A percentile compares a stretch with the other conserved stretches of the same genome.
Evolutionary conservation across 1,140 invertebrate genomes (phyloP).

Genomic region (Drosophila punjabiensis): DNA sequence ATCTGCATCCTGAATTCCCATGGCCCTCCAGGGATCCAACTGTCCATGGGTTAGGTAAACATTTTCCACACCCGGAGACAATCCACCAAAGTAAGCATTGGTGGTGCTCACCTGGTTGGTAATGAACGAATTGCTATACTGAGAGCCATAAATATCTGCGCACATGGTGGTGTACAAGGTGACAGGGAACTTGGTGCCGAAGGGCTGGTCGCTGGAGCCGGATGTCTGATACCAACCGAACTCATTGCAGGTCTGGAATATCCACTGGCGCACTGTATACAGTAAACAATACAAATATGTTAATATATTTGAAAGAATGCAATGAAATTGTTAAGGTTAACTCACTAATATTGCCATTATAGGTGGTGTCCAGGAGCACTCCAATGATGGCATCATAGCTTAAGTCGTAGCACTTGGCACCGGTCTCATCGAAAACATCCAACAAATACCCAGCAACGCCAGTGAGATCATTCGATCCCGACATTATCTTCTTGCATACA

Average conservation of each 20-base stretch:
- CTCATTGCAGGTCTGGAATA: conserved; percentile 91
- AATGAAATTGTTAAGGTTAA: neutral
- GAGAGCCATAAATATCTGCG: conserved; percentile 88
- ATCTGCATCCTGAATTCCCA: conserved; percentile 86
- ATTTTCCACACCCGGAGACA: conserved; percentile 87
- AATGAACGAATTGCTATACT: conserved; percentile 66
- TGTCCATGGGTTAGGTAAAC: conserved; percentile 89
- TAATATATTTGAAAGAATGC: neutral
- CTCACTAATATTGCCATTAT: conserved; percentile 69
- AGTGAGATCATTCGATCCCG: conserved; percentile 62
- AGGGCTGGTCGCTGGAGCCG: conserved; percentile 87
- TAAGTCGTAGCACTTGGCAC: conserved; percentile 61
- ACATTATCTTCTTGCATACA: conserved; percentile 70
- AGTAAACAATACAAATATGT: no score
- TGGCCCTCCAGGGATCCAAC: conserved; percentile 89
- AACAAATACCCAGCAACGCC: conserved; percentile 69
- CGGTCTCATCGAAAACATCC: conserved; percentile 30
- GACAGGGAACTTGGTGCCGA: conserved; percentile 87
- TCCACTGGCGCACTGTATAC: conserved; percentile 87
- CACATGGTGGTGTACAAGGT: conserved; percentile 88
- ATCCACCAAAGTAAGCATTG: conserved; percentile 88
- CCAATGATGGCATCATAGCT: conserved; percentile 65
- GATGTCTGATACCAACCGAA: conserved; percentile 91
- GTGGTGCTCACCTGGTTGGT: conserved; percentile 85
- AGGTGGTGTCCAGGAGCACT: conserved; percentile 59